These are phyloP conservation scores for Dermochelys coriacea DNA, from an alignment of 2,797 vertebrate genomes.

Conservation along the genomic window DNA sequence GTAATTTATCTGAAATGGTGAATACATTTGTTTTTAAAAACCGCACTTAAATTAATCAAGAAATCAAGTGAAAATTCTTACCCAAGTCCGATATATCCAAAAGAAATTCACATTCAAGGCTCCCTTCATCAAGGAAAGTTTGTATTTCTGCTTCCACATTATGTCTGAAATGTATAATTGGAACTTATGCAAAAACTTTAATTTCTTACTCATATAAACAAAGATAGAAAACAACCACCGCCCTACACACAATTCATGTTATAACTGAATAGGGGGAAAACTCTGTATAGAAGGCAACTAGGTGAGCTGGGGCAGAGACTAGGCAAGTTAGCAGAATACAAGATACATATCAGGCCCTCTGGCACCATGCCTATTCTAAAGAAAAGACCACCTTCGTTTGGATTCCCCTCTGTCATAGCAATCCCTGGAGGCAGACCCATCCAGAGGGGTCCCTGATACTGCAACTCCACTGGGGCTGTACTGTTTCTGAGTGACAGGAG, in stretches of 20 bases:
- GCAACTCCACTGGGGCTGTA: neutral
- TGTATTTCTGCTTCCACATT: slow-evolving; percentile 85
- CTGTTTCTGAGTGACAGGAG: neutral
- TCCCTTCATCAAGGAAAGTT: slow-evolving; percentile 82
- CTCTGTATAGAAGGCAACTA: neutral
- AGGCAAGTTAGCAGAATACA: neutral
- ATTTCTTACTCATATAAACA: slow-evolving; percentile 10
- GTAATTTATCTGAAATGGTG: neutral
- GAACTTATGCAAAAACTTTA: neutral
- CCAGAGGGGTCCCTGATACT: neutral
- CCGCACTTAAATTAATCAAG: neutral
- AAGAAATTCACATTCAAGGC: slow-evolving; percentile 80
- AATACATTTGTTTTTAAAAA: neutral
- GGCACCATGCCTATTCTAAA: neutral
- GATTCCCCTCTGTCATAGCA: neutral
- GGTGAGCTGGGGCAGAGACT: neutral
- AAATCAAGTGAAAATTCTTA: slow-evolving; percentile 72
- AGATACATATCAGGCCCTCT: neutral
- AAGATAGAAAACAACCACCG: neutral
- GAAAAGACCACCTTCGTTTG: neutral
- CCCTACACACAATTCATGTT: neutral
- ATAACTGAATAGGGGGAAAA: neutral
- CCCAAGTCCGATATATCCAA: slow-evolving; percentile 84
- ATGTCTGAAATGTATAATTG: slow-evolving; percentile 80
- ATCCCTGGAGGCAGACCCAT: neutral